A percentile compares a stretch with the other conserved stretches of the same genome.
These are phyloP conservation scores for Nebria brevicollis DNA, from an alignment of 2,888 invertebrate genomes.

Conservation along the genomic window DNA sequence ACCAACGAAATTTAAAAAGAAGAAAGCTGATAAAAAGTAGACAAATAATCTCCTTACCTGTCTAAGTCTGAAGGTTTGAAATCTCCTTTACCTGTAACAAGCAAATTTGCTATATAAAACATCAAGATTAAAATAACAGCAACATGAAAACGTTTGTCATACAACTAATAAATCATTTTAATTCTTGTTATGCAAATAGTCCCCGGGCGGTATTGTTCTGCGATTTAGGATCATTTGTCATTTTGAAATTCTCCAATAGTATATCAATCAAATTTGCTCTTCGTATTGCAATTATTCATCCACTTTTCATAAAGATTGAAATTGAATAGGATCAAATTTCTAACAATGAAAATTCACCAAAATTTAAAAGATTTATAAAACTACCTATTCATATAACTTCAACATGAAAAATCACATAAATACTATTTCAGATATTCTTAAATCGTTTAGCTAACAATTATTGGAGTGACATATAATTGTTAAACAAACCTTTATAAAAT, in stretches of 20 bases:
- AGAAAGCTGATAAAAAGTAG: too few species aligned
- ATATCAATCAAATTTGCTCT: conserved; percentile 31
- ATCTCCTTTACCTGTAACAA: conserved; percentile 78
- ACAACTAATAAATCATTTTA: conserved; percentile 18
- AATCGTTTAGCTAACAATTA: too few species aligned
- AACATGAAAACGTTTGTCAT: conserved; percentile 20
- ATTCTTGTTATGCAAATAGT: conserved; percentile 23
- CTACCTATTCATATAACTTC: neutral
- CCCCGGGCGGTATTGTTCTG: conserved; percentile 26
- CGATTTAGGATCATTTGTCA: conserved; percentile 44
- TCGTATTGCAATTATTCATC: conserved; percentile 38
- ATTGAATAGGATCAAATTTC: neutral
- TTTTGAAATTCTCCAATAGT: conserved; percentile 22
- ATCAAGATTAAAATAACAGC: conserved; percentile 7
- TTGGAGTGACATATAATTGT: too few species aligned
- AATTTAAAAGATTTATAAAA: neutral
- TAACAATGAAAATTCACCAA: neutral
- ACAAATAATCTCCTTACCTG: conserved; percentile 69
- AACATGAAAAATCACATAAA: neutral
- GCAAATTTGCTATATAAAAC: conserved; percentile 51
- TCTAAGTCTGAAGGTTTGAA: conserved; percentile 86
- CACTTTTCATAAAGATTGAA: neutral
- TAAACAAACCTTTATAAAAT: too few species aligned
- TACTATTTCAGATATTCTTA: too few species aligned
- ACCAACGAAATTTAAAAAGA: too few species aligned